Base-by-base conservation (phyloP, 2,888 invertebrate species). In the Nebria brevicollis region DNA sequence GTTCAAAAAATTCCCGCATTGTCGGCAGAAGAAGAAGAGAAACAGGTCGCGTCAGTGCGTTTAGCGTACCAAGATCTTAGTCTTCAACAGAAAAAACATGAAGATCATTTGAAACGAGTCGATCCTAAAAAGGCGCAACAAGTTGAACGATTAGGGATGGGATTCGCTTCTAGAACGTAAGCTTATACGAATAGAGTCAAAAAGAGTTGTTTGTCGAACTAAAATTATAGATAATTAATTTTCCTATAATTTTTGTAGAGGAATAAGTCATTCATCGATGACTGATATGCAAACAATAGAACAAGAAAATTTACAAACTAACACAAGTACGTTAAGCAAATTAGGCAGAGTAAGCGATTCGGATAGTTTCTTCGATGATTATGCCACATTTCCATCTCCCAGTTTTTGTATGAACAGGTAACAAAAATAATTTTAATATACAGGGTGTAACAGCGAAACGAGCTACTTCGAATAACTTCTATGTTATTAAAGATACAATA, bases 141-240 rank as follows among this genome's bases (percentile, higher is more conserved):
- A 89, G 91, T 95, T 86, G 98, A 98, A 89, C 92, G 99, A 75
- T 93, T 99, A 73, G 99, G 98, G 85, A 98, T 98, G 96, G 98
- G 96, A 82, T 94, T 94, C 85, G 75, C 75, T 43, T 68, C 72
- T n/a, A 81, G 77, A 77, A 81, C 72, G 81, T 81, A 73, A 70
- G 70, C 15, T 70, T 26, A 15, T 70, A n/a, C 2, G 11, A 77
- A 10, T 54, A 54, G 20, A 20, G 20, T 54, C 54, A 13, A 13
- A 54, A 54, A 3, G 11, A 13, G 54, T 11, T 8, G 54, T 54
- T 54, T 8, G 54, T 54, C 54, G 8, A 1, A 54, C 54, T 54
- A 6, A 54, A 54, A 13, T 3, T 7, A 54, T 3, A 54, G 54
- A 13, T 11, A 54, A 54, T 11, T 54, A 2, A 54, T 11, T 54